phyloP scores from a whole-genome alignment of 2,888 invertebrate species.

The Cecidostiba fungosa region DNA sequence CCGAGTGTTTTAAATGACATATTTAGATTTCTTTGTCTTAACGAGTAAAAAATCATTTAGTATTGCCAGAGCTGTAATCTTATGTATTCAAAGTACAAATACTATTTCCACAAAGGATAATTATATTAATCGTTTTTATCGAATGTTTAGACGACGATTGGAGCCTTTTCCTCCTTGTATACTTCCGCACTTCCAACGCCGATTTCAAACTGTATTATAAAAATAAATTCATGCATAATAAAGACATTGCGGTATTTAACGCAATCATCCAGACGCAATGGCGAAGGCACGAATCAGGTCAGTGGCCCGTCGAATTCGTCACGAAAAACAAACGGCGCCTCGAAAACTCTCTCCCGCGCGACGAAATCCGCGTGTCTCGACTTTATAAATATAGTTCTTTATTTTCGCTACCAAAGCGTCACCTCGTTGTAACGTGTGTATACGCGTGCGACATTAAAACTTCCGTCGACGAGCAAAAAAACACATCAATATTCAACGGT shows the following conservation, averaged over 20 bases:
- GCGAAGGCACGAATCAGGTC: conserved; percentile 25
- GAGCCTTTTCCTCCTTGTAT: too few species aligned
- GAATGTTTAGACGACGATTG: too few species aligned
- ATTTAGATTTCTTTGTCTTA: conserved; percentile 23
- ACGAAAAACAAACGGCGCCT: conserved; percentile 42
- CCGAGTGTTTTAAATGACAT: conserved; percentile 32
- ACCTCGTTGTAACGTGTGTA: neutral
- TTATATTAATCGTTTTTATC: too few species aligned
- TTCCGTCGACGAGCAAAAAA: neutral
- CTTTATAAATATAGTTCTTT: conserved; percentile 41
- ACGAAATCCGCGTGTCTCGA: neutral
- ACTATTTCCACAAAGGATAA: neutral
- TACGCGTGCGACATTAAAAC: neutral
- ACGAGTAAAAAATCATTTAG: neutral
- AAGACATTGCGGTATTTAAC: neutral
- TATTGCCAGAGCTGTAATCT: neutral
- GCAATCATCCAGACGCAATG: neutral
- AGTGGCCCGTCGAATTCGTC: conserved; percentile 16
- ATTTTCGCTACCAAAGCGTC: conserved; percentile 33
- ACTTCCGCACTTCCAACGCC: too few species aligned
- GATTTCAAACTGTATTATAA: neutral
- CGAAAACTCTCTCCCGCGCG: neutral
- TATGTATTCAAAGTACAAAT: conserved; percentile 1
- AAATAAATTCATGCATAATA: neutral
- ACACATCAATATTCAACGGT: neutral